Percentiles rank a stretch among this genome's conserved stretches.
Conservation (phyloP, 2,113 vertebrate genomes). For the Ondatra zibethicus region DNA sequence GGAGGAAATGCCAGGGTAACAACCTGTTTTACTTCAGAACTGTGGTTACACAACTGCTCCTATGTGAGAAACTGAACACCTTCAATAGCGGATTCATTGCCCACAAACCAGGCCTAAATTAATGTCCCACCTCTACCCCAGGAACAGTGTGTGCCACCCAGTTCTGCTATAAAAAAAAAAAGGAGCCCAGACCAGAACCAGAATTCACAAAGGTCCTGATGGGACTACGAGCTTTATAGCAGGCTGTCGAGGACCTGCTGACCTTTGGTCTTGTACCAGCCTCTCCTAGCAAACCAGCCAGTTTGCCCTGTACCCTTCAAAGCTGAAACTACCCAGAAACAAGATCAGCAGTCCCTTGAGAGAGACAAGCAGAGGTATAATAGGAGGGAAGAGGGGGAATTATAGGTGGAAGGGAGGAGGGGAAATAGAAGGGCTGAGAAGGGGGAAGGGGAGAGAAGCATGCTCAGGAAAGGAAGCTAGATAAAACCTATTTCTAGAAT, state of each 20-base stretch:
- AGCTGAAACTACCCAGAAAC: neutral
- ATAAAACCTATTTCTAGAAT: no score
- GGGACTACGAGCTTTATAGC: rapidly evolving
- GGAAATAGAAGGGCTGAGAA: neutral
- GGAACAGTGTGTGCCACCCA: no score
- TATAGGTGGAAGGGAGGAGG: neutral
- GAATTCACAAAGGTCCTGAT: no score
- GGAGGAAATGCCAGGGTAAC: rapidly evolving
- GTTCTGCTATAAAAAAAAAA: no score
- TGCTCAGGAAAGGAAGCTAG: no score
- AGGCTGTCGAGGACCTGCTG: neutral
- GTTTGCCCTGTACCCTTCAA: neutral
- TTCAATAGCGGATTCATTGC: neutral
- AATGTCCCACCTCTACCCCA: neutral
- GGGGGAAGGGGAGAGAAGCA: neutral
- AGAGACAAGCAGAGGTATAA: no score
- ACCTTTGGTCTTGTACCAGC: no score
- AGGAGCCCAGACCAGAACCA: rapidly evolving
- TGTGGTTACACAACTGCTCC: rapidly evolving
- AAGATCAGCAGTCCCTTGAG: neutral
- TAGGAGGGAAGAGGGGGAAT: neutral
- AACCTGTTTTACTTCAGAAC: rapidly evolving
- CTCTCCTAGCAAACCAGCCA: no score
- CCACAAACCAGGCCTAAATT: rapidly evolving
- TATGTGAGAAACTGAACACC: neutral